Base-by-base conservation (phyloP, 2,888 invertebrate species). In the Agonopterix arenella region DNA sequence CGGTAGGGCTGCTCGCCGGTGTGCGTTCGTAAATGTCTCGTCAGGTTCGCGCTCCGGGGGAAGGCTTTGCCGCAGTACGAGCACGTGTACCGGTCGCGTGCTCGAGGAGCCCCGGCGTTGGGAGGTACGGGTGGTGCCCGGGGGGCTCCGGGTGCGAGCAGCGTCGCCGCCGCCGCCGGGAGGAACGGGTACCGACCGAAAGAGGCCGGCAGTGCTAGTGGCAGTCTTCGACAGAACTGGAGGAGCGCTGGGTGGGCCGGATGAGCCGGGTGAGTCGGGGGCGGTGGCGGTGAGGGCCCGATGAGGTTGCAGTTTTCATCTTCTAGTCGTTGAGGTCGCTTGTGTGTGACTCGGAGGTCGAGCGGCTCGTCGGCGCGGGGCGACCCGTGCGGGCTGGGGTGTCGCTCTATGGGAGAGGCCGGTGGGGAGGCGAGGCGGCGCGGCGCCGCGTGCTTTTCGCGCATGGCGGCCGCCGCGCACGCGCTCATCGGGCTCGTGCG, bases 1-100 rank as follows among this genome's bases (percentile, higher is more conserved):
- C 97, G 97, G 90, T 98, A 98, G 11, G 98, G 98, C 77, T 98
- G 98, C 75, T 99, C 99, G 49, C 99, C 99, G 4, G 99, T 99
- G 82, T 99, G 99, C 36, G 99, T 99, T 62, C 99, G 92, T 68
- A 99, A 91, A 80, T 99, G 99, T 58, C 99, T 91, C 47, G 99
- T 99, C 52, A 99, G 90, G 79, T 99, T 99, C 8, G 99, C 99
- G 50, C 98, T 98, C 48, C 99, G 93, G 0, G 99, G 99, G 79
- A 99, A 99, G 13, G 98, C 95, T 84, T 98, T 97, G 47, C 98
- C 98, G 80, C 99, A 99, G 84, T 97, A 99, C 72, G 98, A 98
- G 90, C 99, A 99, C 45, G 97, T 96, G 84, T 99, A 99, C 48
- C 97, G 92, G 80, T 98, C 97, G 72, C 96, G 94, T 49, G 94